Percentiles rank a stretch among this genome's conserved stretches.
phyloP scores from a whole-genome alignment of 2,888 invertebrate species.

The Clivina fossor region DNA sequence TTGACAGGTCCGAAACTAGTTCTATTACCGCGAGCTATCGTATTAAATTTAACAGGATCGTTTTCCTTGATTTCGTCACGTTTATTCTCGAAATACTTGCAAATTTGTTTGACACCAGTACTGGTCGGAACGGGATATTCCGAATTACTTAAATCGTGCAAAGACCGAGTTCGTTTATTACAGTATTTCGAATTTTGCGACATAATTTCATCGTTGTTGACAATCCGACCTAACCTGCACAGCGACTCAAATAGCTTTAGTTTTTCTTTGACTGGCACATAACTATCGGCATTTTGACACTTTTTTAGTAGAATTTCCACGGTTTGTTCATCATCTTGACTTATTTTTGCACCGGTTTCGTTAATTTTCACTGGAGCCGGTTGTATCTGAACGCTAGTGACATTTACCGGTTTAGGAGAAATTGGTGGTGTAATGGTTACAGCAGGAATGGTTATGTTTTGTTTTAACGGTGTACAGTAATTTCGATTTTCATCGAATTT shows the following conservation, averaged over 20 bases:
- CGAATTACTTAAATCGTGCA: constrained; percentile 63
- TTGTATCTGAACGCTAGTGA: not conserved
- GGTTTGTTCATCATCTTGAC: constrained; percentile 49
- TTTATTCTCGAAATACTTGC: constrained; percentile 68
- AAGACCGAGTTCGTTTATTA: constrained; percentile 63
- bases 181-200: constrained; percentile 55
- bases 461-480: constrained; percentile 11
- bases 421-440: constrained; percentile 36
- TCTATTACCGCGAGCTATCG: constrained; percentile 19
- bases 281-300: constrained; percentile 62
- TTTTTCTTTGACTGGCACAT: constrained; percentile 71
- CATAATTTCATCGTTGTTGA: constrained; percentile 67
- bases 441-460: constrained; percentile 14
- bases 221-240: constrained; percentile 62
- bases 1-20: constrained; percentile 29
- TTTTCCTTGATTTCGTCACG: constrained; percentile 39
- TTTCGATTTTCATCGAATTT: constrained; percentile 24
- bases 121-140: constrained; percentile 56
- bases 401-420: constrained; percentile 9
- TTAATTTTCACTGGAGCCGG: not conserved
- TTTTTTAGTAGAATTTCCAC: constrained; percentile 56
- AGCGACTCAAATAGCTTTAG: constrained; percentile 70
- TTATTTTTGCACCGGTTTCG: constrained; percentile 1
- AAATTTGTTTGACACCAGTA: constrained; percentile 64
- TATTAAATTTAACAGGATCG: constrained; percentile 20